Base-by-base conservation (phyloP, 2,113 vertebrate genomes). In the Monopterus albus region DNA sequence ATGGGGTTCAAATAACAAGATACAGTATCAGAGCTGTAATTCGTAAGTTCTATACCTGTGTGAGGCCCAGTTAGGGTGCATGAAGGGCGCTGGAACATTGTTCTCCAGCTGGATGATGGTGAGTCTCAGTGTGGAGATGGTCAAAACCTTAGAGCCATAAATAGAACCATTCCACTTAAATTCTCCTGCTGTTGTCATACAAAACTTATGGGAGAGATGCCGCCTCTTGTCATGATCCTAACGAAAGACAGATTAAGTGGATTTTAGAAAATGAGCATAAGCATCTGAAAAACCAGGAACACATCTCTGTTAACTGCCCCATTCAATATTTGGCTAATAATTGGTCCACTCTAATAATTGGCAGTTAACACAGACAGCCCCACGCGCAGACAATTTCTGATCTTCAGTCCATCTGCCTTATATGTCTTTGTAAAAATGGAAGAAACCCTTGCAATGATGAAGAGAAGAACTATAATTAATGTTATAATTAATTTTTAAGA, bases 141-240 rank as follows among this genome's bases (percentile, higher is more conserved):
- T 99, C n/a, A 99, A 93, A 72, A 96, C 93, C 83, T 96, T 98
- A 53, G 97, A 98, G 56, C 98, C 97, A 2, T 99, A 95, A 61
- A 99, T 96, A 40, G 98, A 98, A 9, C 98, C 98, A 0, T 98
- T 99, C 98, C 98, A 99, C 86, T 98, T 98, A 89, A 99, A 99
- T 59, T 99, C 98, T 61, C 97, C 97, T 40, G 95, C 96, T 59
- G 96, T 95, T 21, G 96, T 98, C 93, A 99, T 94, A 78, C 96
- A 98, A 91, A 99, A 98, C 67, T 99, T 99, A 84, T 99, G 98
- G 0, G 97, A 95, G 50, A 99, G 96, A 74, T 99, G 97, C 11
- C 98, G 85, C 49, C 96, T 95, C 90, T 99, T 99, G 91, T 99
- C 98, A 0, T 99, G 97, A 81, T 99, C 98, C 90, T 91, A 49